Base-by-base conservation (phyloP, 2,888 invertebrate species). In the Calliopum simillimum region DNA sequence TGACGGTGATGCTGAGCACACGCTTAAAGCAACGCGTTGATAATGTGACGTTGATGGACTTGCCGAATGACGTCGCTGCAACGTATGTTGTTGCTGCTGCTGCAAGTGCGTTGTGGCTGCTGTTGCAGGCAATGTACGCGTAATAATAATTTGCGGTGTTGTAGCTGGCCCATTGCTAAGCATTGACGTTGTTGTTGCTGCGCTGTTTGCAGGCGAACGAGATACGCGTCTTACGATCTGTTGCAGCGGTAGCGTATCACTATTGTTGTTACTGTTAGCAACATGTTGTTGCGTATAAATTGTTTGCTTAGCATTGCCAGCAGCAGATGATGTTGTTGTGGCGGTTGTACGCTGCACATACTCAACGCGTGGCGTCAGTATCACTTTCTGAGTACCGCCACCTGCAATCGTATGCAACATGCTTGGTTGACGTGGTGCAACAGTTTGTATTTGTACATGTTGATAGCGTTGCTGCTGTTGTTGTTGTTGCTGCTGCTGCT, bases 401-500 rank as follows among this genome's bases (percentile, higher is more conserved):
- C 77, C 79, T 62, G 79, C 49, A 2, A 16, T 55, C n/a, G 43
- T 33, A 16, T 58, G 67, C 51, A 79, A 63, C 0, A 77, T 78
- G 1, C 79, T 79, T 47, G 83, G 81, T 46, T 83, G 80, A 0
- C 82, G 77, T 3, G 83, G 83, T 14, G 80, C 78, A 69, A 82
- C 83, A 12, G 83, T 84, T 71, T 84, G 84, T 69, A 84, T 83
- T 75, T 84, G 84, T 1, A 84, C 83, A 70, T 84, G 85, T 49
- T 82, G 81, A 70, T 84, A 82, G 46, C 81, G 81, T 61, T 79
- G 77, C 4, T 77, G 79, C 4, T 76, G 25, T 14, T 71, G 62
- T 5, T n/a, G 74, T 43, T 58, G 76, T 71, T 76, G 74, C 11
- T 74, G 75, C 13, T 76, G 74, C 67, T 70, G 74, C 62, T 33